Evolutionary conservation across 2,113 vertebrate species (phyloP), one percentile per base, ranked within the genome.

Genomic region (Syngnathus scovelli): DNA sequence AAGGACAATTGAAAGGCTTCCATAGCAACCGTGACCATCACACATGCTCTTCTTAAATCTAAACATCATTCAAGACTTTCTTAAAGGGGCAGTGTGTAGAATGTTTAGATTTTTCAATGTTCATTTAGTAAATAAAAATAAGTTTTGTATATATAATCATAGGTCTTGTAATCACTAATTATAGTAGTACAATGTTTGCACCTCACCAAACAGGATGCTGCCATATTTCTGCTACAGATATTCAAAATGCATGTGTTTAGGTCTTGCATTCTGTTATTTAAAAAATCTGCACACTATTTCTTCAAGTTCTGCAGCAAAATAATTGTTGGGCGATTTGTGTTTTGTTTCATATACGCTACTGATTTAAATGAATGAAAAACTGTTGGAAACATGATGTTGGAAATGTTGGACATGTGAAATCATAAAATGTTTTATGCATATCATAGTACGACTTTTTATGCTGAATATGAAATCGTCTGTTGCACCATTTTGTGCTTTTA

Each of bases 281-380:
- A 33, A 33, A 33, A 33, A 33, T 33, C 1, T 27, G 27, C 2
- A 27, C 27, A 27, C 27, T 27, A 27, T 27, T 3, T 33, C 27
- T 33, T 33, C 3, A 43, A 9, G 37, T 69, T 61, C 11, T 58
- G 68, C 69, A 66, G 73, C 71, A 51, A 69, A 75, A 51, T 64
- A 60, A 44, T 63, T 64, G 73, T 70, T 55, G 19, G 43, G 21
- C 38, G 67, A 64, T 62, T 46, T 46, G 12, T 15, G 41, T 13
- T 43, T 43, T 12, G 4, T 80, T 74, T 80, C 59, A 74, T 75
- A 76, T 76, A 66, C n/a, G 69, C 71, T 80, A 69, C 78, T 78
- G 76, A 75, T 65, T 71, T 64, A 59, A 63, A 68, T 70, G 11
- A 27, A 84, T 78, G 79, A 78, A 78, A 83, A 79, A 61, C 19